Percentiles rank a stretch among this genome's conserved stretches.
phyloP scores from a whole-genome alignment of 2,797 vertebrate genomes.

The Taeniopygia guttata region DNA sequence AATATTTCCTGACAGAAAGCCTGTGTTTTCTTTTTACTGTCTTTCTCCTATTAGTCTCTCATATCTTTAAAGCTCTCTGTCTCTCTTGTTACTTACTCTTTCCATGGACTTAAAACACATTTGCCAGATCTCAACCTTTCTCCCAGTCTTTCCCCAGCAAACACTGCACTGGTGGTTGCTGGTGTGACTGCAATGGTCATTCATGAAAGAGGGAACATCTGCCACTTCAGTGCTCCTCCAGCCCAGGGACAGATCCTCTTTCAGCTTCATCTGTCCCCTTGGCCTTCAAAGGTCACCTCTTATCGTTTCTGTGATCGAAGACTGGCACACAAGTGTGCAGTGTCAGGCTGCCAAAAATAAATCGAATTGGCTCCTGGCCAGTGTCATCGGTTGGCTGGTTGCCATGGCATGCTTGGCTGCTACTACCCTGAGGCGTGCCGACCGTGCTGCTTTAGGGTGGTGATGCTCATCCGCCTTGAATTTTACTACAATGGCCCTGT shows the following conservation, averaged over 20 bases:
- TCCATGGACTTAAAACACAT: not conserved
- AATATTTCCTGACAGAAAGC: not conserved
- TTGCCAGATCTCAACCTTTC: not conserved
- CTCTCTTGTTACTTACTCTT: not conserved
- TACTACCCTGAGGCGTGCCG: not conserved
- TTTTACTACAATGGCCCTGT: constrained; percentile 32
- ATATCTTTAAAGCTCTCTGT: not conserved
- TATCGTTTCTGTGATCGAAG: not conserved
- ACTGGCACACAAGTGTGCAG: not conserved
- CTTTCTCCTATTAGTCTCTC: not conserved
- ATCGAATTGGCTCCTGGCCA: constrained; percentile 45
- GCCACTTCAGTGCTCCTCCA: not conserved
- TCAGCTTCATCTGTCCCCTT: constrained; percentile 36
- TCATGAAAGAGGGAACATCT: not conserved
- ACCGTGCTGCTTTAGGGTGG: not conserved
- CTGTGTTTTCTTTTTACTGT: not conserved
- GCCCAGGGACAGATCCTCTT: constrained; percentile 24
- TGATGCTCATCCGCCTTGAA: constrained; percentile 24
- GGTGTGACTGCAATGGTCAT: not conserved
- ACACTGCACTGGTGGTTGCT: not conserved
- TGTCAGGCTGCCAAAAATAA: constrained; percentile 44
- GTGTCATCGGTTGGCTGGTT: constrained; percentile 22
- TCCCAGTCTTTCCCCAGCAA: not conserved
- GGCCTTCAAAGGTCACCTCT: constrained; percentile 46
- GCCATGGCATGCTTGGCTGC: constrained; percentile 15